A percentile compares a stretch with the other conserved stretches of the same genome.
Evolutionary conservation across 1,140 invertebrate genomes (phyloP).

Genomic region (Trinorchestia longiramus): DNA sequence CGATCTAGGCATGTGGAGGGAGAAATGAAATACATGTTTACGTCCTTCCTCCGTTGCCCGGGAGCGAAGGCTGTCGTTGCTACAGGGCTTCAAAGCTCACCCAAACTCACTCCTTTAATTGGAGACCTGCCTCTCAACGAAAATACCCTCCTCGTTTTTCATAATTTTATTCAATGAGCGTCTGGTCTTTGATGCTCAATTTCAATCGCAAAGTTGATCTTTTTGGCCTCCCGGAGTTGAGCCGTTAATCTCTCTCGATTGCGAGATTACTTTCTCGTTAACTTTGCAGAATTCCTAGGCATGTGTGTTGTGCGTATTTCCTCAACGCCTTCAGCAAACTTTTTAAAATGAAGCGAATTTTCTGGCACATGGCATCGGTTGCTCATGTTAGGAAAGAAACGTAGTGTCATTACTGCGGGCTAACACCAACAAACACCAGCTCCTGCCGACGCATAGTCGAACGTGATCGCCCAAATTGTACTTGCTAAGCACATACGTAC

Average conservation of each 20-base stretch:
- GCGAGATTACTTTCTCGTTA: background rate
- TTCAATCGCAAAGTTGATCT: background rate
- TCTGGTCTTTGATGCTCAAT: background rate
- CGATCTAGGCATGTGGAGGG: background rate
- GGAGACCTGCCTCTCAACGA: background rate
- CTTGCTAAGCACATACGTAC: no score
- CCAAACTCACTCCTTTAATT: background rate
- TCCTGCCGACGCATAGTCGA: no score
- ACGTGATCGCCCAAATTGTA: no score
- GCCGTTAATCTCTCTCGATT: background rate
- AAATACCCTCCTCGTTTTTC: background rate
- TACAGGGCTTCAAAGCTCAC: background rate
- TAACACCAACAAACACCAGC: no score
- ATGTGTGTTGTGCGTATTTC: background rate
- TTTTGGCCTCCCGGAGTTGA: background rate
- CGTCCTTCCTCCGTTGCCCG: background rate
- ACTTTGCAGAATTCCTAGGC: background rate
- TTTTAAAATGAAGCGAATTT: background rate
- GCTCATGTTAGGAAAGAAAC: background rate
- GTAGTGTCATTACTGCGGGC: background rate
- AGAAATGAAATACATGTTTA: background rate
- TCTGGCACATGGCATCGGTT: background rate
- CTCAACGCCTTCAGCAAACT: background rate
- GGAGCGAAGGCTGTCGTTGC: background rate
- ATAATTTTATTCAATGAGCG: background rate